phyloP scores from a whole-genome alignment of 2,888 invertebrate species.

The Drosophila diplacantha region DNA sequence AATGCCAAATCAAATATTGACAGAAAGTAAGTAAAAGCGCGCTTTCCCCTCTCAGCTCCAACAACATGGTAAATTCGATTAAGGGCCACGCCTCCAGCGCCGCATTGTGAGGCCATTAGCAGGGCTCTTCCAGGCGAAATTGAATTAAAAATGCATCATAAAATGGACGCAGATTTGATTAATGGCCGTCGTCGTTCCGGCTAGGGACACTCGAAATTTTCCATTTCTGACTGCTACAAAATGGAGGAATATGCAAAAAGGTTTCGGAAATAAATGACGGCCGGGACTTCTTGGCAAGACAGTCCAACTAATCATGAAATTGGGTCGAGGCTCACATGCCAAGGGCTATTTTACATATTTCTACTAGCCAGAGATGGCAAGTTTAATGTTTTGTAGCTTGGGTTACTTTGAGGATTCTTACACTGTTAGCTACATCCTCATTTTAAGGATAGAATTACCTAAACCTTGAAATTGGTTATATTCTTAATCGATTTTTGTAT shows the following conservation, averaged over 20 bases:
- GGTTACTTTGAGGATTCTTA: no score
- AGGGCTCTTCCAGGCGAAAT: constrained; percentile 47
- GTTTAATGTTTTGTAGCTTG: not conserved
- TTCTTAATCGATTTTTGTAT: no score
- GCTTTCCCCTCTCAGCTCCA: not conserved
- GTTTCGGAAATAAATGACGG: constrained; percentile 61
- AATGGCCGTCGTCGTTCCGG: constrained; percentile 46
- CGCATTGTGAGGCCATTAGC: constrained; percentile 50
- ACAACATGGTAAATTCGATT: constrained; percentile 59
- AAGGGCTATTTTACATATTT: constrained; percentile 1
- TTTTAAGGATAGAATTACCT: no score
- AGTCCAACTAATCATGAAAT: constrained; percentile 58
- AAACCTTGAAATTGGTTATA: no score
- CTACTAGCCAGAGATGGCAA: not conserved
- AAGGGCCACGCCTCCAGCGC: constrained; percentile 54
- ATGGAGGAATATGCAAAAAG: constrained; percentile 31
- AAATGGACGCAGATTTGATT: constrained; percentile 68
- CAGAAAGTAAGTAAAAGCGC: constrained; percentile 59
- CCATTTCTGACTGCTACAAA: constrained; percentile 18
- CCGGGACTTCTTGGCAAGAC: constrained; percentile 24
- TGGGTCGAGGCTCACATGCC: constrained; percentile 23
- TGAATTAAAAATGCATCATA: constrained; percentile 70
- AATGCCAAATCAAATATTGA: constrained; percentile 71
- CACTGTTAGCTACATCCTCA: not conserved
- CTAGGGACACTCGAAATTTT: constrained; percentile 31